A percentile compares a stretch with the other conserved stretches of the same genome.
phyloP scores from a whole-genome alignment of 1,140 invertebrate species.

The Oreohelix idahoensis region DNA sequence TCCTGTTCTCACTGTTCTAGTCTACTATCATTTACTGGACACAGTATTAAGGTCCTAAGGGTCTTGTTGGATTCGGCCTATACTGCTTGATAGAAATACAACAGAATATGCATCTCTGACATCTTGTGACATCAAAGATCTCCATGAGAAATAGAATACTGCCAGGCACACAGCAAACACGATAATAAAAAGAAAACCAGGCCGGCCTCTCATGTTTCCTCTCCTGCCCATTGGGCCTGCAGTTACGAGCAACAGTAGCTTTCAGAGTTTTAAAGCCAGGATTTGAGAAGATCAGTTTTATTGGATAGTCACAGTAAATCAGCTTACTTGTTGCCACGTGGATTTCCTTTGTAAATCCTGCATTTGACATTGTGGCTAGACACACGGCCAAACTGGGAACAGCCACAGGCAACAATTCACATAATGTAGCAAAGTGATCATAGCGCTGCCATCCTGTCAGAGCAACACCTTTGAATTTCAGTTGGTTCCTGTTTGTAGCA shows the following conservation, averaged over 20 bases:
- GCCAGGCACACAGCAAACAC: neutral
- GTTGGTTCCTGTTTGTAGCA: neutral
- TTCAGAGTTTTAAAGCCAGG: too few species aligned
- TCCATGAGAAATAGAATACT: constrained; percentile 30
- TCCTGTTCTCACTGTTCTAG: too few species aligned
- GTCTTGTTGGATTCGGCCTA: too few species aligned
- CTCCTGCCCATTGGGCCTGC: constrained; percentile 24
- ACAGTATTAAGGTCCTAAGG: too few species aligned
- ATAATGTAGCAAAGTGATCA: constrained; percentile 91
- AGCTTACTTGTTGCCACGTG: constrained; percentile 7
- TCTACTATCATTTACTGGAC: too few species aligned
- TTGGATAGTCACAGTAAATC: constrained; percentile 15
- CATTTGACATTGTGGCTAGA: constrained; percentile 65
- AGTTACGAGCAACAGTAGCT: too few species aligned
- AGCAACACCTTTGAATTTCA: constrained; percentile 76
- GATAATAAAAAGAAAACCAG: constrained; percentile 7
- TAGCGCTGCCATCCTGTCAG: constrained; percentile 84
- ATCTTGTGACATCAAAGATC: constrained; percentile 15
- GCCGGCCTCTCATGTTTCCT: constrained; percentile 2
- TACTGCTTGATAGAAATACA: too few species aligned
- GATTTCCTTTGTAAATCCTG: constrained; percentile 41
- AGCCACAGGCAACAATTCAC: constrained; percentile 85
- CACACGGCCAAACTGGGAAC: constrained; percentile 83
- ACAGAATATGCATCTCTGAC: neutral
- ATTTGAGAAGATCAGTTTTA: constrained; percentile 42